Percentiles rank a stretch among this genome's conserved stretches.
phyloP scores from a whole-genome alignment of 2,797 vertebrate genomes.

The Sebastes itinus region DNA sequence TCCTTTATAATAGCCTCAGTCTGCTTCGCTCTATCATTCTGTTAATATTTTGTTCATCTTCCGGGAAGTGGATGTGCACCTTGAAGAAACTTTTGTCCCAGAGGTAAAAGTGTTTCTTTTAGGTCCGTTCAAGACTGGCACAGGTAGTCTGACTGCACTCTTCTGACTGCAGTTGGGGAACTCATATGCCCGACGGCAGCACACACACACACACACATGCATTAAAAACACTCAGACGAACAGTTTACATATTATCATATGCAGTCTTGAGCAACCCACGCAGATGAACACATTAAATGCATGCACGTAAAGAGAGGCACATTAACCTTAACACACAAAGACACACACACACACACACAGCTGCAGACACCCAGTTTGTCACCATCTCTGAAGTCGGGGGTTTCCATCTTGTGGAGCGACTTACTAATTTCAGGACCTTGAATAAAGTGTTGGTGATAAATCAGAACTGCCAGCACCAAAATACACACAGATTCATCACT shows the following conservation, averaged over 20 bases:
- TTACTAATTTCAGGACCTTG: conserved; percentile 83
- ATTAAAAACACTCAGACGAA: neutral
- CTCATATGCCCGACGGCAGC: neutral
- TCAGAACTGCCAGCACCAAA: conserved; percentile 80
- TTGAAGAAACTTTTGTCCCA: conserved; percentile 42
- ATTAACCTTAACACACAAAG: neutral
- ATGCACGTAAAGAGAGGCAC: neutral
- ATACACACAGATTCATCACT: conserved; percentile 83
- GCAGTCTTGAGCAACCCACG: neutral
- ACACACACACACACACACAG: neutral
- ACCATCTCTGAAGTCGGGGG: conserved; percentile 49
- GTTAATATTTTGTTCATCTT: conserved; percentile 53
- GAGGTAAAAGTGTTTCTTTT: conserved; percentile 37
- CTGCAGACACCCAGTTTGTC: conserved; percentile 53
- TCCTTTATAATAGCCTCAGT: conserved; percentile 49
- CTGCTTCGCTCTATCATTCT: conserved; percentile 30
- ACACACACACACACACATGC: neutral
- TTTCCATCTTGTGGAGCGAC: conserved; percentile 71
- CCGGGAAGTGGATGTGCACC: conserved; percentile 32
- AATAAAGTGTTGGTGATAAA: conserved; percentile 84
- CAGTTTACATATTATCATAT: neutral
- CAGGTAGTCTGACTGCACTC: neutral
- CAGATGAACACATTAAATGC: conserved; percentile 14
- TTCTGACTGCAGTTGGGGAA: neutral
- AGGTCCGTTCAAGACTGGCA: conserved; percentile 6